Percentiles rank a stretch among this genome's conserved stretches.
These are phyloP conservation scores for Embidobia sp. DNA, from an alignment of 2,888 invertebrate species.

Conservation along the genomic window DNA sequence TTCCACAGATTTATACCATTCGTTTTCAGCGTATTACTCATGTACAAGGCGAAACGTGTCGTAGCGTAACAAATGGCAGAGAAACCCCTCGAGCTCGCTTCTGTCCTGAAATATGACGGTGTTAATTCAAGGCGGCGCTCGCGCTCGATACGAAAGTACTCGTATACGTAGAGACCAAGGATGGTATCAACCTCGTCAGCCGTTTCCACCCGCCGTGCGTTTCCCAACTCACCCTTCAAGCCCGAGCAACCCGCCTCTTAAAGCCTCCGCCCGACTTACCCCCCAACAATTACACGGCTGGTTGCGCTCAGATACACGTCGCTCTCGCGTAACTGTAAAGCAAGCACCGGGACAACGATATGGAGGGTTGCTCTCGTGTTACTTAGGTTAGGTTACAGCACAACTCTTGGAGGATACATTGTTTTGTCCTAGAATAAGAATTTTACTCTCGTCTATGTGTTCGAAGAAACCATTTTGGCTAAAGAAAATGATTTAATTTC, in stretches of 20 bases:
- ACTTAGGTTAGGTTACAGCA: slow-evolving; percentile 57
- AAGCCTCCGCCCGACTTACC: slow-evolving; percentile 58
- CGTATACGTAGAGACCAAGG: slow-evolving; percentile 56
- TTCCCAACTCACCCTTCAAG: slow-evolving; percentile 70
- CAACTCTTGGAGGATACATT: too few species aligned
- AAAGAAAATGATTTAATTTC: too few species aligned
- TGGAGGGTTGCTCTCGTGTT: slow-evolving; percentile 42
- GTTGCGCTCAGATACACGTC: slow-evolving; percentile 79
- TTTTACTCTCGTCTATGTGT: too few species aligned
- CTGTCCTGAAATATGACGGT: slow-evolving; percentile 79
- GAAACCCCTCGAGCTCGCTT: slow-evolving; percentile 72
- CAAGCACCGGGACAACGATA: slow-evolving; percentile 70
- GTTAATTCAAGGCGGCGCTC: slow-evolving; percentile 79
- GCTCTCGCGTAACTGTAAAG: slow-evolving; percentile 78
- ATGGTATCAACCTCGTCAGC: slow-evolving; percentile 73
- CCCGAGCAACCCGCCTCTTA: slow-evolving; percentile 68
- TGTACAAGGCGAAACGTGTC: slow-evolving; percentile 68
- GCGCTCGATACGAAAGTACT: slow-evolving; percentile 72
- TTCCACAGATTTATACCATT: slow-evolving; percentile 65
- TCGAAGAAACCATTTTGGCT: too few species aligned
- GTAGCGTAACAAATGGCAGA: slow-evolving; percentile 76
- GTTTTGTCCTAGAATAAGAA: too few species aligned
- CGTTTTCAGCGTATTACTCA: slow-evolving; percentile 73
- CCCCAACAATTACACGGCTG: slow-evolving; percentile 80
- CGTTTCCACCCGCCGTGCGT: slow-evolving; percentile 72